A percentile compares a stretch with the other conserved stretches of the same genome.
These are phyloP conservation scores for Sebastes steindachneri DNA, from an alignment of 2,797 vertebrate species.

Conservation along the genomic window DNA sequence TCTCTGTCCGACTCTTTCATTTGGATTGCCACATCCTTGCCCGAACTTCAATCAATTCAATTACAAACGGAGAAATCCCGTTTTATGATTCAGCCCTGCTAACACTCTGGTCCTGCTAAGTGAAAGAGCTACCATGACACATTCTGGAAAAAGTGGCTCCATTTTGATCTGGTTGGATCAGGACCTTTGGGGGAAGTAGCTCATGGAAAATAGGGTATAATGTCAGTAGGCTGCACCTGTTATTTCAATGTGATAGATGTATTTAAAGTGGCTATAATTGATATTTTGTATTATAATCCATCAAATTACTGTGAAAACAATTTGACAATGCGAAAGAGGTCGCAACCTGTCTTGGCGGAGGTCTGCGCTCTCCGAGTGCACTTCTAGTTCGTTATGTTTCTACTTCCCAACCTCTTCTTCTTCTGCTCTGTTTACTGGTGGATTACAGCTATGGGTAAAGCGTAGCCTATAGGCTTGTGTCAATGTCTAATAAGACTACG, in stretches of 20 bases:
- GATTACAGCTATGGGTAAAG: too few species aligned
- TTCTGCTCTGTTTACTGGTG: too few species aligned
- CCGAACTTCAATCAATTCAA: slow-evolving; percentile 27
- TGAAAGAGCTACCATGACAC: neutral
- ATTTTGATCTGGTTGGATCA: neutral
- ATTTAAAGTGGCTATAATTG: neutral
- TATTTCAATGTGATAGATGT: neutral
- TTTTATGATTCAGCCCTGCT: neutral
- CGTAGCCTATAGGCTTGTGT: too few species aligned
- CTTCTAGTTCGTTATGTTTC: too few species aligned
- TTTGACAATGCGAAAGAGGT: neutral
- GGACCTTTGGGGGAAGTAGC: neutral
- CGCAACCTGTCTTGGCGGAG: too few species aligned
- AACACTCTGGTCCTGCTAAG: neutral
- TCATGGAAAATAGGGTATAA: neutral
- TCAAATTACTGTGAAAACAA: too few species aligned
- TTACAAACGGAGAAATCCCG: slow-evolving; percentile 12
- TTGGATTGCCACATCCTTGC: slow-evolving; percentile 9
- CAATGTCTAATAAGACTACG: too few species aligned
- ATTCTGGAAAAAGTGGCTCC: neutral
- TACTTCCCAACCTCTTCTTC: too few species aligned
- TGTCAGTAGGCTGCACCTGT: neutral
- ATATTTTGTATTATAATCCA: neutral
- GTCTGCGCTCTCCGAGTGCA: too few species aligned
- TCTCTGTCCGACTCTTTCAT: neutral